Evolutionary conservation across 2,113 vertebrate genomes (phyloP).

Genomic region (Ptilonorhynchus violaceus): DNA sequence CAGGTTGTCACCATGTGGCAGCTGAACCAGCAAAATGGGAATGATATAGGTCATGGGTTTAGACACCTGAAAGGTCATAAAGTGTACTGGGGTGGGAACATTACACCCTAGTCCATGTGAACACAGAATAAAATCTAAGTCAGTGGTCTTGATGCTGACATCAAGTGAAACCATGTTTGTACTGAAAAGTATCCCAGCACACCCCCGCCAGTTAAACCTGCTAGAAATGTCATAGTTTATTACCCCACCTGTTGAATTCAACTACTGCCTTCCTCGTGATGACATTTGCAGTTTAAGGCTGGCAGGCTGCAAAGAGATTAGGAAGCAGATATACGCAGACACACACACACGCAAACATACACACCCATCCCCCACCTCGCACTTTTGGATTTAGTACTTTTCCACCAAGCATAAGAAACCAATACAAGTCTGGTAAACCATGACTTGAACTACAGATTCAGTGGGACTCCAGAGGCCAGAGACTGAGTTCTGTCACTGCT

Average conservation of each 20-base stretch:
- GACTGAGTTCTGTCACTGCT: background rate
- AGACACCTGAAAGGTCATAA: constrained; percentile 50
- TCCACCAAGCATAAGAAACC: background rate
- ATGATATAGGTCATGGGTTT: constrained; percentile 54
- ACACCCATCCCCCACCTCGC: accelerated
- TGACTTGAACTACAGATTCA: background rate
- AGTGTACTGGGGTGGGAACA: constrained; percentile 33
- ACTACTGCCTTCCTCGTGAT: background rate
- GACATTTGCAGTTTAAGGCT: constrained; percentile 6
- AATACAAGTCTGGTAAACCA: background rate
- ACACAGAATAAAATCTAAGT: background rate
- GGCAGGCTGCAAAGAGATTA: background rate
- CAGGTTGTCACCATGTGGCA: constrained; percentile 35
- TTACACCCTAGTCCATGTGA: constrained; percentile 1
- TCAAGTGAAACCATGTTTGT: background rate
- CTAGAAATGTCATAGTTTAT: constrained; percentile 54
- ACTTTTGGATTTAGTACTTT: background rate
- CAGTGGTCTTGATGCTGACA: constrained; percentile 2
- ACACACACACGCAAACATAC: too few relatives aligned
- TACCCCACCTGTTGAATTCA: constrained; percentile 46
- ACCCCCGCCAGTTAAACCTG: background rate
- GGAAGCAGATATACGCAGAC: background rate
- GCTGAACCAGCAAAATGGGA: constrained; percentile 64
- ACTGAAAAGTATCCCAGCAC: constrained; percentile 12
- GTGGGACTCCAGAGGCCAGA: background rate